Evolutionary conservation across 2,888 invertebrate genomes (phyloP), one percentile per base, ranked within the genome.

Genomic region (Dryobota labecula): DNA sequence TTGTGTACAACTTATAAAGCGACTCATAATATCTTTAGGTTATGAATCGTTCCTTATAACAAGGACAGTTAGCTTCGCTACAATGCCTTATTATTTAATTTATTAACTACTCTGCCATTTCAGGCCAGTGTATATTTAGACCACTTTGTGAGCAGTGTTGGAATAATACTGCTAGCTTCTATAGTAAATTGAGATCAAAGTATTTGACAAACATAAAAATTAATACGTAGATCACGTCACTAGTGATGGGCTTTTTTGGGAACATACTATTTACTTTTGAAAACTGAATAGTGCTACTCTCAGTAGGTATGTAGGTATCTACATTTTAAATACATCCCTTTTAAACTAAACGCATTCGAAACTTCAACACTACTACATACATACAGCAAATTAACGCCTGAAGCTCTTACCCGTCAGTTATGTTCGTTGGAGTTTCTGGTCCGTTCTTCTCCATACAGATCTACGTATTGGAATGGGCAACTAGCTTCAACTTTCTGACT

Each of bases 21-120:
- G 41, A 64, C 41, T 56, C 64, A 33, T 73, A 72, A 73, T 45
- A 73, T 43, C 20, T 18, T 20, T n/a, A 9, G 7, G 24, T 47
- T 53, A 54, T 47, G 45, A 56, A 65, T 67, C 38, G 30, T 65
- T 65, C 8, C n/a, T 47, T 8, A 41, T 36, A 47, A 3, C 73
- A 73, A 73, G 64, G 64, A 27, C 27, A 27, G 13, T 18, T 47
- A 45, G 54, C 45, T 41, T 72, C 41, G 33, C 41, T n/a, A 47
- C 45, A 62, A 41, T 15, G 47, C 56, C 47, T 56, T 11, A 33
- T n/a, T 73, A 65, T n/a, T 54, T n/a, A 64, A 72, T 65, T 41
- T 24, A 41, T 30, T 30, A 45, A 51, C 27, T 53, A 24, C 13
- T 15, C 2, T 5, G 53, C 33, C 5, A 62, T 9, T 43, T 36